Percentiles rank a stretch among this genome's conserved stretches.
Evolutionary conservation across 2,888 invertebrate species (phyloP).

Genomic region (Pammene aurita): DNA sequence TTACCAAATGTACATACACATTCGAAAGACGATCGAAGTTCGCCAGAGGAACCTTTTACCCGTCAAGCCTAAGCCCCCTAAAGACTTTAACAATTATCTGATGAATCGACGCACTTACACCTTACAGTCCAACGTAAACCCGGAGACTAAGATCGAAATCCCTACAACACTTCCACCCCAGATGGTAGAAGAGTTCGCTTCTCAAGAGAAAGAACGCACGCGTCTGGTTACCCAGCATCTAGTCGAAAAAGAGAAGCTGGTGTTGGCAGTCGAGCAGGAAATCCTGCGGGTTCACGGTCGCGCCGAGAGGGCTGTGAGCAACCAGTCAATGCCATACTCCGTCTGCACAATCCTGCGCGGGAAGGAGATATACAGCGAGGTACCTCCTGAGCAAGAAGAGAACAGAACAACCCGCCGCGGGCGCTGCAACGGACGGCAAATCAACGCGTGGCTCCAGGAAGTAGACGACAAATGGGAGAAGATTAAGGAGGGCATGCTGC

Average conservation of each 20-base stretch:
- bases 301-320: constrained; percentile 92
- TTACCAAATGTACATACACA: constrained; percentile 91
- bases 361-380: constrained; percentile 93
- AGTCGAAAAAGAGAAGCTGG: constrained; percentile 93
- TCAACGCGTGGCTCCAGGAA: constrained; percentile 94
- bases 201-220: constrained; percentile 89
- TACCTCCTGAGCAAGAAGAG: constrained; percentile 92
- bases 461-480: constrained; percentile 97
- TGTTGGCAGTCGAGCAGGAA: constrained; percentile 94
- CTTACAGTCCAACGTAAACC: constrained; percentile 87
- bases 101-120: constrained; percentile 93
- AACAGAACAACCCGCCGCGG: constrained; percentile 90
- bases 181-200: constrained; percentile 89
- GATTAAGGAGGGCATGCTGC: constrained; percentile 93
- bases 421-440: constrained; percentile 92
- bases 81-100: constrained; percentile 93
- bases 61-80: constrained; percentile 94
- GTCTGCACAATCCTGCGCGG: constrained; percentile 93
- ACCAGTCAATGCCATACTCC: constrained; percentile 92
- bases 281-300: constrained; percentile 93
- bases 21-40: constrained; percentile 90
- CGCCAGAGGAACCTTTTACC: constrained; percentile 88
- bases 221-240: constrained; percentile 83
- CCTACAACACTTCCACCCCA: constrained; percentile 84
- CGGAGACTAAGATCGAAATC: constrained; percentile 84